Evolutionary conservation across 2,888 invertebrate genomes (phyloP).

Genomic region (Tachina lurida): DNA sequence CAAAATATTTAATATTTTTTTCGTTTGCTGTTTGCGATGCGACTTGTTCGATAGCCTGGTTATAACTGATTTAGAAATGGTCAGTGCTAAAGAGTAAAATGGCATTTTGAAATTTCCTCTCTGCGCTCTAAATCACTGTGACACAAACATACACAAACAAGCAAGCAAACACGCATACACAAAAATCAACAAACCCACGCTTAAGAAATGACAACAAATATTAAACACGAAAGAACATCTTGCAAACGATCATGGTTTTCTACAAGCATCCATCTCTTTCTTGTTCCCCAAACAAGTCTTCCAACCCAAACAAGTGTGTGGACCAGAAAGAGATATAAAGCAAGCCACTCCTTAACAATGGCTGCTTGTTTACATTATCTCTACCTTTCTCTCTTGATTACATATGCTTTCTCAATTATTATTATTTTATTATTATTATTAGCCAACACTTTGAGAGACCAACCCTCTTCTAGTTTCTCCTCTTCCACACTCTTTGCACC

Average conservation of each 20-base stretch:
- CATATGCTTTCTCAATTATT: neutral
- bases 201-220: constrained; percentile 18
- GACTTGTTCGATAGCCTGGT: constrained; percentile 81
- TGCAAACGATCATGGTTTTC: constrained; percentile 26
- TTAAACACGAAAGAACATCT: constrained; percentile 12
- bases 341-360: constrained; percentile 28
- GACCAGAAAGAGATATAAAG: constrained; percentile 29
- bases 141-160: constrained; percentile 12
- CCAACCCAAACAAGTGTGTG: neutral
- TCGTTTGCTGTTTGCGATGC: constrained; percentile 73
- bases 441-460: neutral
- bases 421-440: no score
- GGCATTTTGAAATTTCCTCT: constrained; percentile 79
- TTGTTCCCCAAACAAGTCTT: neutral
- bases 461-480: constrained; percentile 33
- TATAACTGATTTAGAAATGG: constrained; percentile 82
- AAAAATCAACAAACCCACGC: constrained; percentile 58
- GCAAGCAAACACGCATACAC: constrained; percentile 6
- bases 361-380: constrained; percentile 34
- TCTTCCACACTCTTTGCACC: neutral
- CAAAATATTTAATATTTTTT: constrained; percentile 15
- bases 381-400: neutral
- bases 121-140: constrained; percentile 23
- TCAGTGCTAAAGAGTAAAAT: constrained; percentile 79
- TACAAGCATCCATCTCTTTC: neutral